Evolutionary conservation across 1,140 invertebrate species (phyloP), one percentile per base, ranked within the genome.

Genomic region (Nephotettix cincticeps): DNA sequence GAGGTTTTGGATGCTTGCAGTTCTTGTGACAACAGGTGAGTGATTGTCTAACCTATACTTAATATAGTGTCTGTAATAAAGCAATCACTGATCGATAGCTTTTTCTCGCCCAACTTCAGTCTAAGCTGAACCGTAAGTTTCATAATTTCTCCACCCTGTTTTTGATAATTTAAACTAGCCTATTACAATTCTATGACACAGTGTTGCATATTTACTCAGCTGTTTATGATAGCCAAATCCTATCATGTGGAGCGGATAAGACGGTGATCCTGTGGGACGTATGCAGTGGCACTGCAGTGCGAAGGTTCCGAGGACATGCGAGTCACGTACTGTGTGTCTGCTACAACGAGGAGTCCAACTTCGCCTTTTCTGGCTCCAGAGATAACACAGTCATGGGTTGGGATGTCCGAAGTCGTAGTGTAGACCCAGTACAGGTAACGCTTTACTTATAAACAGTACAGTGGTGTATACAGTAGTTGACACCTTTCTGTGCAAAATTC

Each of bases 341-440:
- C 76, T 98, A 94, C 78, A 99, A 98, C 83, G 96, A 99, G 84
- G 94, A 98, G 79, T 97, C 95, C 0, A 89, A 91, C 3, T 86
- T 98, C 75, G 90, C 91, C 0, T 77, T 98, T 13, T 98, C 96
- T 66, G 97, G 95, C 2, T 95, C 94, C 25, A 84, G 95, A 40
- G 97, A 99, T 80, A 95, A 97, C 78, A 90, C 90, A 0, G 91
- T 98, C 1, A 90, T 91, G 84, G 90, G 90, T 77, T 99, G 95
- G 95, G 97, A 99, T 81, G 82, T 89, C 28, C 84, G 89, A 70
- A 89, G 90, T 27, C 86, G 87, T 74, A 86, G 85, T 43, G 82
- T 88, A 61, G 90, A 92, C 68, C 92, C 94, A 0, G 86, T 95
- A 64, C 92, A 97, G 82, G 83, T 85, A 61, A n/a, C n/a, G n/a